A percentile compares a stretch with the other conserved stretches of the same genome.
Conservation (phyloP, 2,888 invertebrate species). For the Molorchus minor region DNA sequence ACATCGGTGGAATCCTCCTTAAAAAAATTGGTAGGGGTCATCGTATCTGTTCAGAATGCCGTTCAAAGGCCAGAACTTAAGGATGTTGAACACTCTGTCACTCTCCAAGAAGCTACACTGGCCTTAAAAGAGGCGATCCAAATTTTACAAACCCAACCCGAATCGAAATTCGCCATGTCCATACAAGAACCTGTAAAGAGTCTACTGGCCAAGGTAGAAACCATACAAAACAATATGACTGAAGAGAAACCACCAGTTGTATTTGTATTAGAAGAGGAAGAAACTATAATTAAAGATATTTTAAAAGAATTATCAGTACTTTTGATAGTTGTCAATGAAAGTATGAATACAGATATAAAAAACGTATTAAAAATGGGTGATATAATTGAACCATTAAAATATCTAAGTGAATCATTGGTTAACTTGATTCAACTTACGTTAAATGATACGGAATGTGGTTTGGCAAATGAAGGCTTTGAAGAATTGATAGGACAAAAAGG, state of each 20-base stretch:
- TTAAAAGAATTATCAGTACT: conserved; percentile 9
- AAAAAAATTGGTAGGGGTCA: conserved; percentile 35
- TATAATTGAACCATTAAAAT: conserved; percentile 37
- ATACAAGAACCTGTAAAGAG: conserved; percentile 44
- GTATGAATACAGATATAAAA: conserved; percentile 30
- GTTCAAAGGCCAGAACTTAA: conserved; percentile 41
- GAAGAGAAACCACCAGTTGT: background rate
- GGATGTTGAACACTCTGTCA: conserved; percentile 35
- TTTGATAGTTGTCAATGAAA: conserved; percentile 26
- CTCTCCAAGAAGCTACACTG: conserved; percentile 34
- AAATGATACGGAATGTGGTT: conserved; percentile 12
- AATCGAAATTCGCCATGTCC: conserved; percentile 15
- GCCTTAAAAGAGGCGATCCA: conserved; percentile 36
- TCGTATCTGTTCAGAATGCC: conserved; percentile 36
- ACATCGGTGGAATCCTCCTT: conserved; percentile 32
- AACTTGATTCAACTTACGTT: conserved; percentile 34
- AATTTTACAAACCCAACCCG: conserved; percentile 25
- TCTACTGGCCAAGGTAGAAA: conserved; percentile 42
- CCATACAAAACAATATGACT: conserved; percentile 34
- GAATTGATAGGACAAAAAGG: conserved; percentile 10
- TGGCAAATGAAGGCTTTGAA: background rate
- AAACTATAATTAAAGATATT: background rate
- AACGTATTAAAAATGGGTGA: conserved; percentile 21
- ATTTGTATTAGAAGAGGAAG: background rate
- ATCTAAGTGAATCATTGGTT: conserved; percentile 36